These are phyloP conservation scores for Vespertilio murinus DNA, from an alignment of 2,797 vertebrate genomes.

Conservation along the genomic window DNA sequence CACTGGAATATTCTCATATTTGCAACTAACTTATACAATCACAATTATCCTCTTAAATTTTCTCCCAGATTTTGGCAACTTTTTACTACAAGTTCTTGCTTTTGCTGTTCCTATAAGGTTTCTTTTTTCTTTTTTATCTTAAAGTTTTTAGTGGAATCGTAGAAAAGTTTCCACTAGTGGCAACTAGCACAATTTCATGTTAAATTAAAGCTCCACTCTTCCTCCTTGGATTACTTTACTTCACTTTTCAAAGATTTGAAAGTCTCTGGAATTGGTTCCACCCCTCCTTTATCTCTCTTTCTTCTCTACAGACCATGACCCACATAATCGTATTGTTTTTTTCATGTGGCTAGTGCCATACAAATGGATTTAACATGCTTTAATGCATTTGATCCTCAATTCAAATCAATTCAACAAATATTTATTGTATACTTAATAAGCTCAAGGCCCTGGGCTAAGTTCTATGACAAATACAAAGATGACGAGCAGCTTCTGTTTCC, in stretches of 20 bases:
- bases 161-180: not conserved
- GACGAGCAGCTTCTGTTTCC: not conserved
- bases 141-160: not conserved
- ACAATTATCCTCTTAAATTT: not conserved
- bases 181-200: not conserved
- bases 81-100: not conserved
- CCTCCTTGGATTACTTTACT: not conserved
- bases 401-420: slow-evolving; percentile 59
- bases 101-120: not conserved
- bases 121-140: not conserved
- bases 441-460: not conserved
- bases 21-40: not conserved
- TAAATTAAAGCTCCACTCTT: not conserved
- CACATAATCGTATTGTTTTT: slow-evolving; percentile 13
- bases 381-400: slow-evolving; percentile 26
- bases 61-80: not conserved
- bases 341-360: not conserved
- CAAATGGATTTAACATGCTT: not conserved
- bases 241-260: not conserved
- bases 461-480: not conserved
- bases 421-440: slow-evolving; percentile 18
- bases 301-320: not conserved
- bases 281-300: not conserved
- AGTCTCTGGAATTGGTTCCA: not conserved
- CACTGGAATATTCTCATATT: not conserved